phyloP scores from a whole-genome alignment of 2,797 vertebrate genomes.

The Micropoecilia bifurca region DNA sequence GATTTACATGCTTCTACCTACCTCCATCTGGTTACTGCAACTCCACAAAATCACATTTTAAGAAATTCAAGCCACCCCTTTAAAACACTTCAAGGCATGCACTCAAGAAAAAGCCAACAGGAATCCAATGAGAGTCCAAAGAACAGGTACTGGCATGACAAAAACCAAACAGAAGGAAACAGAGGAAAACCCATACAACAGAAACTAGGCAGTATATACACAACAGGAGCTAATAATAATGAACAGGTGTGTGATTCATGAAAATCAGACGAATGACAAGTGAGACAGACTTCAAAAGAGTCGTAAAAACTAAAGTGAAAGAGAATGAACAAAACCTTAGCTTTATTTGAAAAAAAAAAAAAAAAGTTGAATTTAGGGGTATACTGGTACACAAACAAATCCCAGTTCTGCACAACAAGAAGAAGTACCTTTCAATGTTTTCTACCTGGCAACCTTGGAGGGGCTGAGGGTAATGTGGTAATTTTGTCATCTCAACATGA shows the following conservation, averaged over 20 bases:
- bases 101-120: not conserved
- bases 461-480: too few relatives aligned
- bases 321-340: not conserved
- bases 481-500: too few relatives aligned
- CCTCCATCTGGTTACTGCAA: not conserved
- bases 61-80: not conserved
- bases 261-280: not conserved
- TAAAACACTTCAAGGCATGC: not conserved
- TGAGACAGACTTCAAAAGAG: not conserved
- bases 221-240: not conserved
- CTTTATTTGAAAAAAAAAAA: not conserved
- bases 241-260: not conserved
- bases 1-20: not conserved
- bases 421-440: too few relatives aligned
- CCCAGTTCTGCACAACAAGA: not conserved
- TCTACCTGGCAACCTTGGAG: too few relatives aligned
- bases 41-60: not conserved
- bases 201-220: not conserved
- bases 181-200: not conserved
- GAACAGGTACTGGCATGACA: conserved; percentile 11
- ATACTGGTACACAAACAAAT: not conserved
- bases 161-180: conserved; percentile 4
- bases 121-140: conserved; percentile 5
- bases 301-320: not conserved
- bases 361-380: not conserved